Base-by-base conservation (phyloP, 1,140 invertebrate species). In the Lucilia sericata region DNA sequence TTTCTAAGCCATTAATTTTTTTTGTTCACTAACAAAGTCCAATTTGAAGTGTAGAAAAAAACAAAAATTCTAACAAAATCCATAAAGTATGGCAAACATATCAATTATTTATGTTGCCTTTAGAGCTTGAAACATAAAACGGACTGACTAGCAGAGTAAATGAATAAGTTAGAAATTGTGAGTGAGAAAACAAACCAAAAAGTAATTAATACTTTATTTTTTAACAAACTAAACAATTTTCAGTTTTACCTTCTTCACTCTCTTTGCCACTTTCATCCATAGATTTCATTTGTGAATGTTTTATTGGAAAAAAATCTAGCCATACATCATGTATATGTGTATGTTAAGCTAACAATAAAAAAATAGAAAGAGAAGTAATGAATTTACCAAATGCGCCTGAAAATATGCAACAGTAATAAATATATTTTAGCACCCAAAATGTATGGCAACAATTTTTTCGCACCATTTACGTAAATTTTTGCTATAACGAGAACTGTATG, bases 61-160 rank as follows among this genome's bases (percentile, higher is more conserved):
- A 75, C 19, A 75, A 75, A 42, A 42, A 42, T 42, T 42, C 10
- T 8, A 14, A 17, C 34, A 17, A 76, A 55, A 14, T 34, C 80
- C 80, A 82, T 82, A 82, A 82, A 82, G 47, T 82, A 82, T 82
- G 49, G 19, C 12, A 82, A 82, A 82, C 80, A 82, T 82, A 82
- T 82, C 80, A 55, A 82, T 82, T 82, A 82, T 82, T 65, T n/a
- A 82, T 19, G 47, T 34, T 42, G 34, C 34, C 36, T 36, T 42
- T 36, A 14, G 25, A 21, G 21, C 21, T 13, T 21, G 10, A 30
- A 74, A 74, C n/a, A 74, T 30, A 74, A 74, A 74, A 65, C 8
- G 14, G 14, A 42, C 55, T 30, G 55, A 19, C 21, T 34, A 74
- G 12, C 55, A 7, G 74, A 30, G 21, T 42, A 5, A 42, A 42